Evolutionary conservation across 2,797 vertebrate species (phyloP).

Genomic region (Apogon hyalosoma): DNA sequence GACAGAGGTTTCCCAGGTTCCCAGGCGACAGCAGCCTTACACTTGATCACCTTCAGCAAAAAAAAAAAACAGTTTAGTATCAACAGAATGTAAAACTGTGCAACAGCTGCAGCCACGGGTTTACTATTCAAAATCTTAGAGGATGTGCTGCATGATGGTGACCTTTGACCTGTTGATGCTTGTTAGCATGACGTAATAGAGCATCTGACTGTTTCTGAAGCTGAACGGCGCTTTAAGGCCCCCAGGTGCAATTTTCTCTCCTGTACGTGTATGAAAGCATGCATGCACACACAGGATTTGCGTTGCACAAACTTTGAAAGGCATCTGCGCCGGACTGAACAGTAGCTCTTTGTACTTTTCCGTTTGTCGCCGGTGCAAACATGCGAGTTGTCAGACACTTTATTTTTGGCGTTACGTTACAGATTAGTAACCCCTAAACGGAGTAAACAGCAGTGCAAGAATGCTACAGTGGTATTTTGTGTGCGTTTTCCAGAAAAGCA

Average conservation of each 20-base stretch:
- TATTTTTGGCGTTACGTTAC: accelerated
- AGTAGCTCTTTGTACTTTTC: constrained; percentile 26
- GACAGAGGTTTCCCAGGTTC: constrained; percentile 91
- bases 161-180: constrained; percentile 9
- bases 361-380: not conserved
- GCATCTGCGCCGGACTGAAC: not conserved
- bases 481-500: not conserved
- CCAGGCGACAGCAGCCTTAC: constrained; percentile 97
- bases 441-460: accelerated
- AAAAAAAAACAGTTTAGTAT: not conserved
- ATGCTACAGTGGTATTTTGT: not conserved
- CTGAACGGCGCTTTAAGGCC: not conserved
- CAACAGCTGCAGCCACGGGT: no score
- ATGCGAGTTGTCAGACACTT: accelerated
- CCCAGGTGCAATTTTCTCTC: accelerated
- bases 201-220: not conserved
- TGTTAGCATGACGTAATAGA: no score
- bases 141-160: not conserved
- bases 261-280: no score
- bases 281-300: no score
- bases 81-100: not conserved
- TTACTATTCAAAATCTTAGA: no score
- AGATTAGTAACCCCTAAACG: accelerated
- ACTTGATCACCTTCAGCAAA: constrained; percentile 90
- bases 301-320: not conserved